phyloP scores from a whole-genome alignment of 2,797 vertebrate genomes.

The Helostoma temminkii region DNA sequence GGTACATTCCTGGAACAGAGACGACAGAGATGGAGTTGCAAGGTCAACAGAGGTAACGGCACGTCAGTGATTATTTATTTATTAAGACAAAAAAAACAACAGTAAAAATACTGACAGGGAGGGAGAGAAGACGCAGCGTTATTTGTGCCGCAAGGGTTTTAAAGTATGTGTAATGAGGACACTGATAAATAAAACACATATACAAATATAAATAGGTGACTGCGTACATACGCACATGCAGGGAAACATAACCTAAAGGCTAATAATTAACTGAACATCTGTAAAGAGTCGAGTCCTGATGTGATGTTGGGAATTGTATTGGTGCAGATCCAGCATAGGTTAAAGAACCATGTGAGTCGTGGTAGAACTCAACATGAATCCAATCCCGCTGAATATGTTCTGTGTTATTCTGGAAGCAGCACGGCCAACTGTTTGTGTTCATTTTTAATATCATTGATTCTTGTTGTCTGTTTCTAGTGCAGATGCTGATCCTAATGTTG shows the following conservation, averaged over 20 bases:
- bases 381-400: no score
- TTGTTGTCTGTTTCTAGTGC: no score
- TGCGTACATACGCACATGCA: background rate
- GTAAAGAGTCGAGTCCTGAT: no score
- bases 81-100: conserved; percentile 4
- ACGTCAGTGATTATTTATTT: conserved; percentile 8
- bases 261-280: background rate
- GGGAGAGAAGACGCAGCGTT: background rate
- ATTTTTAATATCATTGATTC: no score
- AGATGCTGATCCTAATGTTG: no score
- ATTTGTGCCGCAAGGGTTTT: background rate
- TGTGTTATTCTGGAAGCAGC: no score
- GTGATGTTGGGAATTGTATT: no score
- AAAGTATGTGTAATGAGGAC: conserved; percentile 1
- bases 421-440: no score
- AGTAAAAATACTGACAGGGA: background rate
- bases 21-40: conserved; percentile 22
- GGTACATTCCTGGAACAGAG: conserved; percentile 80
- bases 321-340: no score
- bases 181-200: background rate
- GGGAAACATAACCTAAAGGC: background rate
- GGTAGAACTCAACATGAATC: no score
- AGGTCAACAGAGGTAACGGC: conserved; percentile 20
- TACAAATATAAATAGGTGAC: background rate
- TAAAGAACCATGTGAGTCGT: no score